Evolutionary conservation across 2,888 invertebrate genomes (phyloP).

Genomic region (Ferrisia virgata): DNA sequence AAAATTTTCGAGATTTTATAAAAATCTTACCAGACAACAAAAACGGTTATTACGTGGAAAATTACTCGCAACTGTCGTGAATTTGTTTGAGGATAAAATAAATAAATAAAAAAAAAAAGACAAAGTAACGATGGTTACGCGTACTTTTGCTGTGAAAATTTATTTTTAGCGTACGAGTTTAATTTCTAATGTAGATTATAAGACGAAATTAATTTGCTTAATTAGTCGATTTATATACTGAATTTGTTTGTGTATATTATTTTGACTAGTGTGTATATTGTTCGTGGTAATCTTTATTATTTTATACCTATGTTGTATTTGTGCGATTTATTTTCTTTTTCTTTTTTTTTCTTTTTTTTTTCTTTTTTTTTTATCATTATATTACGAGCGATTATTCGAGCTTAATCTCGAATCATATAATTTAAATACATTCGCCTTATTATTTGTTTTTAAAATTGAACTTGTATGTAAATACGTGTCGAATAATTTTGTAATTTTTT

Average conservation of each 20-base stretch:
- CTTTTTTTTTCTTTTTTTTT: slow-evolving; percentile 21
- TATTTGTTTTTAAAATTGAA: neutral
- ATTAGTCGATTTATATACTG: neutral
- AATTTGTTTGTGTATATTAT: neutral
- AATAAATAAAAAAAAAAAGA: neutral
- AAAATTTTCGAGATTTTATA: neutral
- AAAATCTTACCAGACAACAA: neutral
- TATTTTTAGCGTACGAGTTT: slow-evolving; percentile 25
- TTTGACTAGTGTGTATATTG: neutral
- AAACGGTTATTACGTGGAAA: neutral
- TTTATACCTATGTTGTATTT: slow-evolving; percentile 13
- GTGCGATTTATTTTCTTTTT: neutral
- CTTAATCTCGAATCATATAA: neutral
- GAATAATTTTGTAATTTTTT: slow-evolving; percentile 5
- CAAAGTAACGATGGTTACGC: neutral
- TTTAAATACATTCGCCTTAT: neutral
- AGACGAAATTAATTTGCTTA: neutral
- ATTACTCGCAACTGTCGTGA: neutral
- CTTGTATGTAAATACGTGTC: neutral
- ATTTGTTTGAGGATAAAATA: neutral
- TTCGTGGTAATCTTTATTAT: slow-evolving; percentile 7
- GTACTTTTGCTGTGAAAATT: slow-evolving; percentile 10
- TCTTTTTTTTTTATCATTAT: slow-evolving; percentile 13
- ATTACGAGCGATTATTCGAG: neutral
- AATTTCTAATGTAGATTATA: slow-evolving; percentile 2